phyloP scores from a whole-genome alignment of 2,888 invertebrate species.

The Schizotus pectinicornis region DNA sequence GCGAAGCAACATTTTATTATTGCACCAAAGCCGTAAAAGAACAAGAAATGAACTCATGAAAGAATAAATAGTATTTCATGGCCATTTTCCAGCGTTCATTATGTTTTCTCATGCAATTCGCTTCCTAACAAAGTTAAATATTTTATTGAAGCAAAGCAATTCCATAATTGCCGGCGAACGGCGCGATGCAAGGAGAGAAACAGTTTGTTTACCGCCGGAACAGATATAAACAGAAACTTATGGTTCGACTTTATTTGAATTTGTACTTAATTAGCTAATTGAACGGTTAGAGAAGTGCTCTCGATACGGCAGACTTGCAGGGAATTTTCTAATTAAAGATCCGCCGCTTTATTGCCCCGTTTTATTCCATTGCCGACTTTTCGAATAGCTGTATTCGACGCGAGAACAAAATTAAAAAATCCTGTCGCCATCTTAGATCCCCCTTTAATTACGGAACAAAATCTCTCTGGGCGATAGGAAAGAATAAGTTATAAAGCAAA shows the following conservation, averaged over 20 bases:
- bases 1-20: slow-evolving; percentile 38
- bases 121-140: slow-evolving; percentile 48
- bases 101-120: slow-evolving; percentile 45
- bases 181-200: slow-evolving; percentile 32
- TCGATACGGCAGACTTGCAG: slow-evolving; percentile 2
- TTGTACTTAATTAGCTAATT: slow-evolving; percentile 43
- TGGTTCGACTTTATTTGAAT: slow-evolving; percentile 38
- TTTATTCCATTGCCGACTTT: slow-evolving; percentile 10
- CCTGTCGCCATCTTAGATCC: not conserved
- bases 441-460: slow-evolving; percentile 7
- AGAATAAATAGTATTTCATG: slow-evolving; percentile 45
- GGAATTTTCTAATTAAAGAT: slow-evolving; percentile 24
- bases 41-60: slow-evolving; percentile 42
- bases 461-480: not conserved
- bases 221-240: slow-evolving; percentile 40
- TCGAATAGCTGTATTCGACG: not conserved
- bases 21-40: slow-evolving; percentile 39
- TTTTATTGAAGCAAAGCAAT: slow-evolving; percentile 49
- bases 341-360: slow-evolving; percentile 1
- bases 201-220: slow-evolving; percentile 35
- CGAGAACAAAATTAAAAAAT: not conserved
- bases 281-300: slow-evolving; percentile 28
- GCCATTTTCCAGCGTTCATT: slow-evolving; percentile 45
- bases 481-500: slow-evolving; percentile 11
- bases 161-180: slow-evolving; percentile 47